These are phyloP conservation scores for Archilochus colubris DNA, from an alignment of 2,113 vertebrate genomes.

Conservation along the genomic window DNA sequence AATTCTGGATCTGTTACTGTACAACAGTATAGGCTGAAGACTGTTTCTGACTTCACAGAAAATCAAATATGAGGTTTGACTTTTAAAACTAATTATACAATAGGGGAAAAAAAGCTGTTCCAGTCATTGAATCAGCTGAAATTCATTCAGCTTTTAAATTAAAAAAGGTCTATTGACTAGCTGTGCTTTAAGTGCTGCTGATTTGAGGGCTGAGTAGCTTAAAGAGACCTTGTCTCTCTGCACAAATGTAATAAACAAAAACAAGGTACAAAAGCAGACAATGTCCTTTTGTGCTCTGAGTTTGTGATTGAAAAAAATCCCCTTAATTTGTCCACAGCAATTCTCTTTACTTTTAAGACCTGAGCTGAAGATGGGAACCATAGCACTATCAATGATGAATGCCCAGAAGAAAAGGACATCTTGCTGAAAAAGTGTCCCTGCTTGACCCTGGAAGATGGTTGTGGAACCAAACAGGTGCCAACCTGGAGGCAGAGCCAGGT, in stretches of 20 bases:
- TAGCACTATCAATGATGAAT: constrained; percentile 23
- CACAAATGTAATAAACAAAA: background rate
- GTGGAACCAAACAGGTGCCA: background rate
- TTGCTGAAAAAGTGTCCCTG: background rate
- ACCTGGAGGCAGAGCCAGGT: background rate
- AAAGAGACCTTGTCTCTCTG: background rate
- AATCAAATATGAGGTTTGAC: background rate
- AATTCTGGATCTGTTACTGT: background rate
- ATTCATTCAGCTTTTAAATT: background rate
- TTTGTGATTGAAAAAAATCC: background rate
- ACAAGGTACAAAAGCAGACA: background rate
- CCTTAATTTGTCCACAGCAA: background rate
- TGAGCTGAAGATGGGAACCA: background rate
- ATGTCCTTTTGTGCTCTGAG: background rate
- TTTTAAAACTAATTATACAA: background rate
- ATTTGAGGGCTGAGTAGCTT: background rate
- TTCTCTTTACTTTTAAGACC: background rate
- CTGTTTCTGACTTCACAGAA: background rate
- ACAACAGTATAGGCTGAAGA: background rate
- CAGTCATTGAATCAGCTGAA: background rate
- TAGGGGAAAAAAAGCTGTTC: background rate
- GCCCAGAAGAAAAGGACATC: background rate
- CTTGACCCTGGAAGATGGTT: background rate
- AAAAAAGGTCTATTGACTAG: background rate
- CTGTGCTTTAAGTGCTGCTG: background rate